Base-by-base conservation (phyloP, 2,113 vertebrate genomes). In the Apteryx owenii region DNA sequence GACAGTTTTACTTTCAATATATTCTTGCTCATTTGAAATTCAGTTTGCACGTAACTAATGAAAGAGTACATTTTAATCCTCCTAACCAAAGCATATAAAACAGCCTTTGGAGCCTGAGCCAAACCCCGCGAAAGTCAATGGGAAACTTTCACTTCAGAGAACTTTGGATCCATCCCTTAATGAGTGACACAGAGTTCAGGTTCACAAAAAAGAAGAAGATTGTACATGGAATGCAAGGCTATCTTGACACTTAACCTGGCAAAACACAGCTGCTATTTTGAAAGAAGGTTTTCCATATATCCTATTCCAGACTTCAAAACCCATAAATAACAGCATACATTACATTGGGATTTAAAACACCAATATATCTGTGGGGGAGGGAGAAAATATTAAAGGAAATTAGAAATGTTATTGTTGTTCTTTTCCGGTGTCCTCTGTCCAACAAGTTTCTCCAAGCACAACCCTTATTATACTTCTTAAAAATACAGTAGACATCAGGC, bases 41-140 rank as follows among this genome's bases (percentile, higher is more conserved):
- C 91, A 97, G 85, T 88, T 83, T 93, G 88, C 89, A 96, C 93
- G 94, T 96, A 94, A 95, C 85, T 93, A 96, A 97, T 90, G 93
- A 95, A 94, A 92, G 85, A 95, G 64, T 96, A 97, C 94, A 95
- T 88, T 97, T 97, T 95, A 97, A 97, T 95, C 94, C 91, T 95
- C 53, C 87, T 88, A 93, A 95, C 0, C 23, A 94, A 96, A 86
- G 90, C 31, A 68, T 71, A 71, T 5, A 91, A 56, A 77, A 81
- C 17, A 51, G 40, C 68, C 64, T 70, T 1, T 23, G 38, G 50
- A 93, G 65, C 28, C 48, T 0, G 1, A 94, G 89, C 71, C 87
- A 93, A 88, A 91, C 77, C 48, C 3, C 20, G 88, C 72, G 82
- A 90, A 56, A 91, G 85, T 93, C 79, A 93, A 88, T 2, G 6